A percentile compares a stretch with the other conserved stretches of the same genome.
Evolutionary conservation across 2,113 vertebrate genomes (phyloP).

Genomic region (Mandrillus leucophaeus): DNA sequence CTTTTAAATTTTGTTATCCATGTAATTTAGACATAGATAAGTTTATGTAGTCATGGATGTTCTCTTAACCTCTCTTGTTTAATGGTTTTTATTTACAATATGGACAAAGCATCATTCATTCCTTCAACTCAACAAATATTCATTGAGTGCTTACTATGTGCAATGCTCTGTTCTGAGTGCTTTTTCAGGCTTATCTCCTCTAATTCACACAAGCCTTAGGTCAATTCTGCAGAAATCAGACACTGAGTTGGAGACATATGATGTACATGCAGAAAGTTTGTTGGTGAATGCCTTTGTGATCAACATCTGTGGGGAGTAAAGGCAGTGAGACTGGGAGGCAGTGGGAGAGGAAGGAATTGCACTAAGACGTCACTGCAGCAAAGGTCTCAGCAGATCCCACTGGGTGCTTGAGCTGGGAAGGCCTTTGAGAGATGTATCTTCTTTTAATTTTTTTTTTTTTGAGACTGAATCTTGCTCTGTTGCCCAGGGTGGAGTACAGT

Average conservation of each 20-base stretch:
- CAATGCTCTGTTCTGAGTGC: neutral
- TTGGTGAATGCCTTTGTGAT: neutral
- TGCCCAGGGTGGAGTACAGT: too few species aligned
- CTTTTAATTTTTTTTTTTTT: too few species aligned
- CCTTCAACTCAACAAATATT: neutral
- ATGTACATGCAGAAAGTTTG: neutral
- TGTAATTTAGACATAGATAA: neutral
- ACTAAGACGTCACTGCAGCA: neutral
- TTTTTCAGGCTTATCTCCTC: neutral
- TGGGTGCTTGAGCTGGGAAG: neutral
- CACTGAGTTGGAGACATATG: neutral
- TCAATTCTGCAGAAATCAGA: neutral
- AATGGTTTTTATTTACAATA: neutral
- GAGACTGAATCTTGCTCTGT: too few species aligned
- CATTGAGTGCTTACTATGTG: neutral
- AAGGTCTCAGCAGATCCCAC: neutral
- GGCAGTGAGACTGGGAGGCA: neutral
- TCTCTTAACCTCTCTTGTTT: neutral
- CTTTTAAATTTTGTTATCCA: slow-evolving; percentile 4
- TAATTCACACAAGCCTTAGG: neutral
- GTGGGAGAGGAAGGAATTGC: neutral
- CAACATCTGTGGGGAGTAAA: accelerated
- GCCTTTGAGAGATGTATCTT: neutral
- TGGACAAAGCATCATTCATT: neutral
- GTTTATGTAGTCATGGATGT: neutral